Conservation (phyloP, 2,797 vertebrate species). For the Tinamus major region DNA sequence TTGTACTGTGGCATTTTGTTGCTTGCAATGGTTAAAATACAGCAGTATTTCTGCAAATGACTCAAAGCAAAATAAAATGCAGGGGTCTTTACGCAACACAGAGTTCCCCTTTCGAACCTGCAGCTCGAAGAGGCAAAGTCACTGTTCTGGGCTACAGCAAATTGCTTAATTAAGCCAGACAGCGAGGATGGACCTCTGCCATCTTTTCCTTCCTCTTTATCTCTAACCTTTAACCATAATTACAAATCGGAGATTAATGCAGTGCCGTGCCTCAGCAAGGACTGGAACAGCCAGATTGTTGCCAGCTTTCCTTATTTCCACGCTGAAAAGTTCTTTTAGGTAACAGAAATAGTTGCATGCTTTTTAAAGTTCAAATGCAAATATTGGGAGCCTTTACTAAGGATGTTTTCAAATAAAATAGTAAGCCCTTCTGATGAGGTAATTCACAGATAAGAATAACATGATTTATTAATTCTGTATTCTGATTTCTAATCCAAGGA, state of each 20-base stretch:
- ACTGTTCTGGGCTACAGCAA: not conserved
- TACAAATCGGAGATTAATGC: constrained; percentile 32
- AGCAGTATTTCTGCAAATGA: not conserved
- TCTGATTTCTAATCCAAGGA: not conserved
- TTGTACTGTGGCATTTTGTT: not conserved
- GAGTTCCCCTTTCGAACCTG: constrained; percentile 42
- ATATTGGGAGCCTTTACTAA: not conserved
- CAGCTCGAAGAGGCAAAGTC: not conserved
- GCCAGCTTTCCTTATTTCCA: not conserved
- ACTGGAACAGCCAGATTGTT: not conserved
- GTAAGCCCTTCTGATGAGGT: not conserved
- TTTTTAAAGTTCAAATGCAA: not conserved
- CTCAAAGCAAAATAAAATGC: not conserved
- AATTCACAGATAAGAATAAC: not conserved
- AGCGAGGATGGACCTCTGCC: not conserved
- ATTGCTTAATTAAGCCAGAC: constrained; percentile 51
- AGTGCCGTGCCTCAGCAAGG: not conserved
- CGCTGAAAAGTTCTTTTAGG: not conserved
- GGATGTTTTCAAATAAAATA: not conserved
- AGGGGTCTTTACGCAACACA: constrained; percentile 24
- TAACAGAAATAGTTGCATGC: not conserved
- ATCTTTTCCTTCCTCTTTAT: constrained; percentile 15
- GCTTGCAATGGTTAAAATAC: not conserved
- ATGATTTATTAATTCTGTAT: not conserved
- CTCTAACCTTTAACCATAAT: constrained; percentile 41